Percentiles rank a stretch among this genome's conserved stretches.
phyloP scores from a whole-genome alignment of 1,140 invertebrate genomes.

The Cydia pomonella region DNA sequence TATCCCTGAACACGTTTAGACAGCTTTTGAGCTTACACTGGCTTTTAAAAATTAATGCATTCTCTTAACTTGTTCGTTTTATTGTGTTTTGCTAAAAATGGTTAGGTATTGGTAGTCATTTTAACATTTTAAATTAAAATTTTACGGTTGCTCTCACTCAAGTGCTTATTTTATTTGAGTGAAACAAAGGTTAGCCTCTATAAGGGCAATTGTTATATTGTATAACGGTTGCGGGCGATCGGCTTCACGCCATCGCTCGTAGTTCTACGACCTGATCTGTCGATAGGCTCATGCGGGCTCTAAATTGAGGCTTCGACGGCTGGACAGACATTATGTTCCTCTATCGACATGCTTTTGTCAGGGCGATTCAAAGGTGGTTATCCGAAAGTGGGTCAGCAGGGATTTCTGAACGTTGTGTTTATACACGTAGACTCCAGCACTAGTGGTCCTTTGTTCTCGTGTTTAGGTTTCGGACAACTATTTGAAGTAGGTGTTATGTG shows the following conservation, averaged over 20 bases:
- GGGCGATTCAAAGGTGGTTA: conserved; percentile 66
- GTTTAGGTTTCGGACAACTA: conserved; percentile 48
- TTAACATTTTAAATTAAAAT: not conserved
- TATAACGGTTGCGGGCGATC: not conserved
- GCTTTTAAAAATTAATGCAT: conserved; percentile 19
- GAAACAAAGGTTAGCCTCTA: not conserved
- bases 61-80: not conserved
- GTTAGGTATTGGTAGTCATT: not conserved
- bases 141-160: not conserved
- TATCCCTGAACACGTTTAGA: conserved; percentile 11
- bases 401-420: conserved; percentile 58
- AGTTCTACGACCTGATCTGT: conserved; percentile 45
- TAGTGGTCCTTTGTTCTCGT: conserved; percentile 48
- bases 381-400: conserved; percentile 65
- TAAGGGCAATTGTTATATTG: not conserved
- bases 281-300: conserved; percentile 66
- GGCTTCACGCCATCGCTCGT: conserved; percentile 39
- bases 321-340: conserved; percentile 65
- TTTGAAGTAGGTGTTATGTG: conserved; percentile 41
- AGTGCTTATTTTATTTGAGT: not conserved
- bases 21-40: conserved; percentile 3
- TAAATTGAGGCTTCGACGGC: conserved; percentile 63
- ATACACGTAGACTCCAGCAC: conserved; percentile 45
- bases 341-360: conserved; percentile 72
- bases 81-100: not conserved